Base-by-base conservation (phyloP, 2,113 vertebrate genomes). In the Spheniscus mendiculus region DNA sequence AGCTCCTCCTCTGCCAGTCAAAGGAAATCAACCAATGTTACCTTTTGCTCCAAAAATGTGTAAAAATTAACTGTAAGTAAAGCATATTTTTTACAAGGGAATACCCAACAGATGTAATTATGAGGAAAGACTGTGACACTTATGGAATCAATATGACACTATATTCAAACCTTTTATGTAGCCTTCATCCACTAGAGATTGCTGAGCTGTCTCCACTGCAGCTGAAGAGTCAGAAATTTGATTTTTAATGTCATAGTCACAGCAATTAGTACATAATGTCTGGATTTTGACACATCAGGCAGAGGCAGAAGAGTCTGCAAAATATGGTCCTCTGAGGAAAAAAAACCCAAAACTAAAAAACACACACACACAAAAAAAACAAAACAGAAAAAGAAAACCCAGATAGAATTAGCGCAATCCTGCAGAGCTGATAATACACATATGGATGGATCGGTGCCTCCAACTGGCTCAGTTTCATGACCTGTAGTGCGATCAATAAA, bases 61-160 rank as follows among this genome's bases (percentile, higher is more conserved):
- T 63, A 92, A 93, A 96, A 96, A 89, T 74, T 73, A 88, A 67
- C 52, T 65, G 23, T 63, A 95, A 88, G 32, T 71, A 81, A 91
- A 96, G 27, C 22, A 9, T 25, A n/a, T 50, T 71, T 93, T 79
- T 73, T 72, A 85, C 65, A 94, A 97, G 74, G 11, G 44, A 97
- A 96, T 97, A 84, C 93, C 73, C 87, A 50, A 52, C 7, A 67
- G 95, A 95, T 95, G 98, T 98, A 98, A 97, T 98, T 98, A 96
- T 78, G 78, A 96, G 56, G 70, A 80, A 97, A 97, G 69, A 80
- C 27, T 88, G 63, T 79, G 84, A 96, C 92, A 96, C 78, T 90
- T 89, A 73, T 11, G 29, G 61, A 92, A 90, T 92, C 94, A 97
- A 94, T 94, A 96, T 67, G 84, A 87, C 88, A 97, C 13, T 74